Percentiles rank a stretch among this genome's conserved stretches.
Conservation (phyloP, 2,113 vertebrate genomes). For the Serilophus lunatus region DNA sequence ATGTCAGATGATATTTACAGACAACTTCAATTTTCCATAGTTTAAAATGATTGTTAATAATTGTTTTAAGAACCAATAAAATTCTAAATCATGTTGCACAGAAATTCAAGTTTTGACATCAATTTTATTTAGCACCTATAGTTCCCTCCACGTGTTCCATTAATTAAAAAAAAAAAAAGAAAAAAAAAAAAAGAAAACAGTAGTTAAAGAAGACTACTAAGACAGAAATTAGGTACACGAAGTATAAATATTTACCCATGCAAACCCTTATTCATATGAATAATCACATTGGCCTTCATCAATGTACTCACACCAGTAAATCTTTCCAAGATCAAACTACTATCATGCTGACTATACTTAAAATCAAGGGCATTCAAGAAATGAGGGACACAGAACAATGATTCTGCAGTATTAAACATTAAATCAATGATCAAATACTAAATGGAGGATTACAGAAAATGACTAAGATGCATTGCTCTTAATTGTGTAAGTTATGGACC, state of each 20-base stretch:
- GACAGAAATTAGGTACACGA: neutral
- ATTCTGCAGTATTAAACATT: slow-evolving; percentile 38
- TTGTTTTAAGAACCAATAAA: neutral
- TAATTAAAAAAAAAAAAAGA: neutral
- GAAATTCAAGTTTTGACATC: neutral
- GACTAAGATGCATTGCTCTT: slow-evolving; percentile 58
- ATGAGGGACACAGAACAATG: neutral
- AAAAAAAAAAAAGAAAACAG: neutral
- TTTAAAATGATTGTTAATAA: neutral
- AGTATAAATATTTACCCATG: neutral
- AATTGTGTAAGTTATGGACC: slow-evolving; percentile 58
- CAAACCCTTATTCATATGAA: neutral
- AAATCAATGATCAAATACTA: slow-evolving; percentile 67
- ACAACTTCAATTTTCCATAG: neutral
- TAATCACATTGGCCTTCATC: neutral
- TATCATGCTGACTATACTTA: neutral
- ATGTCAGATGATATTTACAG: neutral
- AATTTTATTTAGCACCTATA: neutral
- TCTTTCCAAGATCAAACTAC: neutral
- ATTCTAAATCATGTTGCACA: neutral
- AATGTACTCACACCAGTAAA: neutral
- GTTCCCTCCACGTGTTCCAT: neutral
- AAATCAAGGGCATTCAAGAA: slow-evolving; percentile 31
- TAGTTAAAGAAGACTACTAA: neutral
- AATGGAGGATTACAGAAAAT: slow-evolving; percentile 51